Base-by-base conservation (phyloP, 2,888 invertebrate species). In the Epirrhoe tristata region DNA sequence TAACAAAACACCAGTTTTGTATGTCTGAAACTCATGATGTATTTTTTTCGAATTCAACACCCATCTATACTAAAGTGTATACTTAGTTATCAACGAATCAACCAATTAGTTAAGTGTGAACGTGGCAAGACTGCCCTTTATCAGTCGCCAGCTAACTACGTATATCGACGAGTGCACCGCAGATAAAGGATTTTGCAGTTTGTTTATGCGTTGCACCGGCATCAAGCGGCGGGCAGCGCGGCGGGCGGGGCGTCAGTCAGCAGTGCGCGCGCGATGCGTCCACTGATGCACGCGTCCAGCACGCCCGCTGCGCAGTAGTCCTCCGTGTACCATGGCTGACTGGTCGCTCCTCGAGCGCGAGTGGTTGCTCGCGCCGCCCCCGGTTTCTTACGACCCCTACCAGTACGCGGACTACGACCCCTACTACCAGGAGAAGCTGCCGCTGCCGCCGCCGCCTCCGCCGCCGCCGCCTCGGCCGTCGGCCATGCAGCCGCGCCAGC, bases 121-220 rank as follows among this genome's bases (percentile, higher is more conserved):
- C 75, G 61, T 66, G 53, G 75, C 77, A 72, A 78, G 74, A 77
- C 69, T 61, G 77, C 73, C 75, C 78, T 82, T 87, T 87, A 87
- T 86, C 87, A 87, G 82, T 79, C 69, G 76, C 76, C 78, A 73
- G 77, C 80, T 81, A 83, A 77, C 81, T 76, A 82, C 78, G 81
- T 83, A 79, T 72, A 77, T 80, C 72, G 73, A 66, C 72, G 78
- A 79, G 67, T 73, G 81, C 79, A 76, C 74, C 74, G 74, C 80
- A 85, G 87, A 88, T 90, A 90, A 88, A 88, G 87, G 86, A 87
- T 87, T 73, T 89, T 85, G 90, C 88, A 88, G 84, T 87, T 87
- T 88, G 88, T 89, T 89, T 85, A 86, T 85, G 84, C 84, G 83
- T 85, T 83, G 85, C 82, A 83, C 80, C 81, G 85, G 80, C 73